phyloP scores from a whole-genome alignment of 2,113 vertebrate genomes.

The Galbula dea region DNA sequence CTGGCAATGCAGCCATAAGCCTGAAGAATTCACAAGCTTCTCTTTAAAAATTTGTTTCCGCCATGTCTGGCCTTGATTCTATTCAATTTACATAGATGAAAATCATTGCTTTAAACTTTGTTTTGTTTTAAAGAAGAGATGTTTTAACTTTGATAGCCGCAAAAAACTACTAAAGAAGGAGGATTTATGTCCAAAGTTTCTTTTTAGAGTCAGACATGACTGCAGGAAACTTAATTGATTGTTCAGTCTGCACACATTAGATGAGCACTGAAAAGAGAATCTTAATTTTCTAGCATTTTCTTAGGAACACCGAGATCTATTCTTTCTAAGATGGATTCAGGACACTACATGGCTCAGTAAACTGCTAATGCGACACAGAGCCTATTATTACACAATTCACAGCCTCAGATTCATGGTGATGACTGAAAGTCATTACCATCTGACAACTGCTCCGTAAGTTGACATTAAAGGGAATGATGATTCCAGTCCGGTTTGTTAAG shows the following conservation, averaged over 20 bases:
- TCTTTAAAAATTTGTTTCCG: background rate
- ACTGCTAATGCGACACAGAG: conserved; percentile 52
- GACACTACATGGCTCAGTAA: conserved; percentile 50
- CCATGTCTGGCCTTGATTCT: background rate
- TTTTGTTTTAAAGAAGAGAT: background rate
- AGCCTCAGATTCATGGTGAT: conserved; percentile 59
- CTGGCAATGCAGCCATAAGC: background rate
- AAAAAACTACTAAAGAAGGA: conserved; percentile 45
- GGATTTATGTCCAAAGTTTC: conserved; percentile 28
- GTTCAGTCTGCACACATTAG: conserved; percentile 45
- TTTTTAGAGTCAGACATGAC: conserved; percentile 53
- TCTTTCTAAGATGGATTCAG: conserved; percentile 62
- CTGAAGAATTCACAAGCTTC: background rate
- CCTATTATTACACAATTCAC: conserved; percentile 59
- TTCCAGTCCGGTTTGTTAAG: conserved; percentile 11
- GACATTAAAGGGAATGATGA: conserved; percentile 14
- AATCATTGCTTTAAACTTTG: background rate
- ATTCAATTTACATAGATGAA: background rate
- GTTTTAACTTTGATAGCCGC: conserved; percentile 38
- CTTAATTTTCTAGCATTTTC: conserved; percentile 74
- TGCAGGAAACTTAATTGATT: conserved; percentile 59
- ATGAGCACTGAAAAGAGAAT: conserved; percentile 57
- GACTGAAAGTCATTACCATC: conserved; percentile 65
- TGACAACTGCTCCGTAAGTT: conserved; percentile 55
- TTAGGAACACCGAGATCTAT: conserved; percentile 54